These are phyloP conservation scores for Pseudomyrmex concolor DNA, from an alignment of 1,140 invertebrate species.

Conservation along the genomic window DNA sequence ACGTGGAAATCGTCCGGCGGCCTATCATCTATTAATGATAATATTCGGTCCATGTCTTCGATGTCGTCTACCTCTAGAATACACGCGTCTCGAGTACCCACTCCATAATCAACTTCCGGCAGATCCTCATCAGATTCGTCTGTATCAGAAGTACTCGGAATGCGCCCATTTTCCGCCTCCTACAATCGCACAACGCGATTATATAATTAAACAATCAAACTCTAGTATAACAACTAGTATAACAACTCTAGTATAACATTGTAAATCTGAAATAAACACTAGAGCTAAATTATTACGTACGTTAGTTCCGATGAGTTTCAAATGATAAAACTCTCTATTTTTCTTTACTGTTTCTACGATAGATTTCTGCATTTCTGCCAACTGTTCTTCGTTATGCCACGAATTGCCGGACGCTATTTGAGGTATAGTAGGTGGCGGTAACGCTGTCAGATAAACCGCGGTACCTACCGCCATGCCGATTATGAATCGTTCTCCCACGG, in stretches of 20 bases:
- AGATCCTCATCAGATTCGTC: constrained; percentile 91
- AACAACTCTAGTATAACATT: constrained; percentile 13
- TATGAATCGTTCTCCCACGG: constrained; percentile 94
- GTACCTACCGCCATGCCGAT: constrained; percentile 96
- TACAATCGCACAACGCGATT: constrained; percentile 63
- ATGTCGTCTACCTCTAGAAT: constrained; percentile 95
- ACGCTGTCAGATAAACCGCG: constrained; percentile 90
- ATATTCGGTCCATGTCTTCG: constrained; percentile 93
- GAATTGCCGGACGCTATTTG: constrained; percentile 88
- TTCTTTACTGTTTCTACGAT: constrained; percentile 89
- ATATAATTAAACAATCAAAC: constrained; percentile 33
- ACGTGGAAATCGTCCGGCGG: constrained; percentile 93
- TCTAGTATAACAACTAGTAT: background rate
- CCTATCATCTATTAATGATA: constrained; percentile 91
- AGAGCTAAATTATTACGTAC: constrained; percentile 35
- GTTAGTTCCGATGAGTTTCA: constrained; percentile 84
- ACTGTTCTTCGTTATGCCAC: constrained; percentile 87
- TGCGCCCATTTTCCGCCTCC: constrained; percentile 82
- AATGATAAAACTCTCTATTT: constrained; percentile 89
- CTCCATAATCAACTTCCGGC: constrained; percentile 90
- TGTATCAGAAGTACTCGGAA: constrained; percentile 85
- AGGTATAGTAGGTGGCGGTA: constrained; percentile 90
- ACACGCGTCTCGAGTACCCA: constrained; percentile 93
- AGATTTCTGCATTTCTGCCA: constrained; percentile 88
- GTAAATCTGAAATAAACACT: constrained; percentile 36